These are phyloP conservation scores for Erinaceus europaeus DNA, from an alignment of 2,113 vertebrate genomes.

Conservation along the genomic window DNA sequence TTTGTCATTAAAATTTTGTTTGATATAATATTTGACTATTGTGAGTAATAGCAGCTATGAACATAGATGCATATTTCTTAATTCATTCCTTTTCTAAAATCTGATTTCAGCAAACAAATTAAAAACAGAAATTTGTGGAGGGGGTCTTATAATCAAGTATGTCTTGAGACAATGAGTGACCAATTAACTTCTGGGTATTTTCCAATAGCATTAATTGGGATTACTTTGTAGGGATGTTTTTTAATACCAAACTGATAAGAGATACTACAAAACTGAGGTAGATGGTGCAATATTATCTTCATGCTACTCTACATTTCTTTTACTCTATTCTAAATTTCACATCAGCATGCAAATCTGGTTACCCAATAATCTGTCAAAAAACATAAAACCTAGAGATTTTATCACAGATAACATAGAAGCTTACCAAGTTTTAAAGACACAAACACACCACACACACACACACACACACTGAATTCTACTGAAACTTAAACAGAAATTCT, in stretches of 20 bases:
- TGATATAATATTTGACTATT: too few relatives aligned
- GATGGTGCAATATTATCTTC: neutral
- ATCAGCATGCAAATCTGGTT: neutral
- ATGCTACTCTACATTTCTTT: neutral
- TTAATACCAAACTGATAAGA: conserved; percentile 5
- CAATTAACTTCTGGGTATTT: conserved; percentile 17
- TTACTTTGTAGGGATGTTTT: neutral
- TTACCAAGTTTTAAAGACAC: neutral
- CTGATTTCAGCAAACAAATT: neutral
- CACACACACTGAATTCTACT: neutral
- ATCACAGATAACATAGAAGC: neutral
- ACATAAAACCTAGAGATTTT: neutral
- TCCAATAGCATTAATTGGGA: neutral
- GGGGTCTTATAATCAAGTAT: neutral
- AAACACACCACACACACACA: too few relatives aligned
- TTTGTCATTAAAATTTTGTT: neutral
- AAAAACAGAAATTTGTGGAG: neutral
- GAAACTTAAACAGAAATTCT: neutral
- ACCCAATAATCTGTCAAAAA: too few relatives aligned
- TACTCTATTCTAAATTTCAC: neutral
- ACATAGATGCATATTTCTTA: neutral
- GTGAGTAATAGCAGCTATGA: neutral
- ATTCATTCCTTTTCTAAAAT: neutral
- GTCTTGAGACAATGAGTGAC: neutral
- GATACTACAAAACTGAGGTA: neutral